Evolutionary conservation across 2,113 vertebrate species (phyloP), one percentile per base, ranked within the genome.

Genomic region (Anser brachyrhynchus): DNA sequence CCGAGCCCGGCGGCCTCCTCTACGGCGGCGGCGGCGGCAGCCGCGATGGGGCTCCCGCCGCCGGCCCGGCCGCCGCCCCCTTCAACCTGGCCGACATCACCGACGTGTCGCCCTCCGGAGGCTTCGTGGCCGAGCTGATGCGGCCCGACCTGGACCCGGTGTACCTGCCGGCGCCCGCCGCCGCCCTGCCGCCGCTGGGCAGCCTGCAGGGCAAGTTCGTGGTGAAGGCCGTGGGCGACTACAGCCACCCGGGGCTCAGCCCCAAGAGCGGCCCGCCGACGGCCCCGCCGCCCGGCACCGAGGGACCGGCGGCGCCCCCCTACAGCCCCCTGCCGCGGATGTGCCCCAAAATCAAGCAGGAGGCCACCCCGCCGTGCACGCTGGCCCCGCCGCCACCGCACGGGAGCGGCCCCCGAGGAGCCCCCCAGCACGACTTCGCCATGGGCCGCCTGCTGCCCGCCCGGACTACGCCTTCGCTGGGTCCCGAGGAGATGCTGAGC

Each of bases 101-200:
- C 51, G 99, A 99, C 29, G 98, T 99, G 66, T 99, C 99, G 11
- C 99, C 99, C 7, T 99, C 98, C 4, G 99, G 99, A 59, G 99
- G 99, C 86, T 99, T 99, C 39, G 99, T 99, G 84, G 99, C 99
- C 1, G 99, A 99, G 94, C 98, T 99, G 64, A 99, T 99, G 97
- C 98, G 99, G 88, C 99, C 99, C 0, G 99, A 99, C 46, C 93
- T 99, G 97, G 99, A 99, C 96, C 98, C 99, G 1, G 99, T 99
- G 22, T 99, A 99, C 97, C 98, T 99, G 81, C 98, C 99, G 55
- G 97, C 97, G 72, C 97, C 46, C 46, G 46, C 96, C 87, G 91
- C 97, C 95, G 97, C 96, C 28, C 91, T 97, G 80, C 92, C 96
- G 11, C 49, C 93, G 2, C 66, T 92, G 87, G 96, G 98, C 93